Evolutionary conservation across 2,888 invertebrate genomes (phyloP), one percentile per base, ranked within the genome.

Genomic region (Masnerella sp.): DNA sequence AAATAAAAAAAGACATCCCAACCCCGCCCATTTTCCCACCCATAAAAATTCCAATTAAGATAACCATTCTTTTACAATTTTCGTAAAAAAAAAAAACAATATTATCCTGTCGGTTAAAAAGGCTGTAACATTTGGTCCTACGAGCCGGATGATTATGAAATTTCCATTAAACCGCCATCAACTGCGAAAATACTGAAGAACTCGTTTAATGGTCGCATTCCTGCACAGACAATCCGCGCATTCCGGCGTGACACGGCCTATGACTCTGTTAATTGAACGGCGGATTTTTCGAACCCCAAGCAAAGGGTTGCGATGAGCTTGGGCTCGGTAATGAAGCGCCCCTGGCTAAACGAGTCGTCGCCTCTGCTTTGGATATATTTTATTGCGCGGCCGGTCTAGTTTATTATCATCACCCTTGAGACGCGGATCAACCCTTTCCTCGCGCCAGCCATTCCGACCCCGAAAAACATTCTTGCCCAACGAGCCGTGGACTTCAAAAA

Each of bases 301-400:
- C 28, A 85, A 87, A 76, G 84, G 87, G 85, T 86, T 85, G 81
- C 79, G 79, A 86, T 87, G 85, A 84, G 86, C 82, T 86, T 83
- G 80, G 83, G 82, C 78, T 81, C 77, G 79, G 82, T 87, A 86
- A 87, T 87, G 86, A 87, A 86, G 83, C 84, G 78, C 79, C 76
- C 77, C 80, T 40, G 79, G 75, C 81, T 80, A 80, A 84, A 84
- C 86, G 83, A 85, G 84, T 87, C 86, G 81, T 86, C 86, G 84
- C 83, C 84, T 83, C 83, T 81, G 83, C 82, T 83, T 84, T 80
- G 81, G 83, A 84, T 86, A 85, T 85, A 86, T 85, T 86, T 86
- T 86, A 86, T 86, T 84, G 84, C 83, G 75, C 79, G 79, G 78
- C 80, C 80, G 78, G 81, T 77, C 81, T 79, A 85, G 75, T 85